Base-by-base conservation (phyloP, 1,140 invertebrate species). In the Zaprionus gabonicus region DNA sequence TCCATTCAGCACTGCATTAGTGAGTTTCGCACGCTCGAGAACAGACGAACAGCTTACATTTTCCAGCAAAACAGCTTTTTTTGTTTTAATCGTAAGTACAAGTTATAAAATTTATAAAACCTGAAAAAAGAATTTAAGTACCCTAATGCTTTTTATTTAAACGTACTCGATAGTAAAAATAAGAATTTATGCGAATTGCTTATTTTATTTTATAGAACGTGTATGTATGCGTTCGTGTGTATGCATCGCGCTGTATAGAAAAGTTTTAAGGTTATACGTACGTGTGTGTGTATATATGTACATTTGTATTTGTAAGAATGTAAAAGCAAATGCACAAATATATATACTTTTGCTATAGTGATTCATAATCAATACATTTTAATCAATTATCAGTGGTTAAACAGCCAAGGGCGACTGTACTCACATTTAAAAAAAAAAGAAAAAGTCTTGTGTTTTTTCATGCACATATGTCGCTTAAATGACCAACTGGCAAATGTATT, bases 11-110 rank as follows among this genome's bases (percentile, higher is more conserved):
- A 27, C 55, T 71, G 36, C 56, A 76, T 65, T 65, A 59, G 60
- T 76, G 27, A 27, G 53, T 76, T 76, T 71, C 68, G 46, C 73
- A 71, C 68, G 36, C 44, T 53, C 36, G 44, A 27, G 38, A 10
- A 71, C 68, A 56, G 73, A 71, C 68, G 60, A 75, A 69, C 66
- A 71, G 71, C 74, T 76, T 76, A 73, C 57, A 80, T 79, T 80
- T 57, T 82, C 82, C 79, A 85, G 79, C 81, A 90, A 90, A 90
- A 90, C 85, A 90, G 85, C 88, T 90, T 90, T 90, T 88, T 90
- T 90, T 90, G 85, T 90, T 90, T 90, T 90, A 90, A 90, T 75
- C 85, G 85, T 90, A 73, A 90, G 85, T 90, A 90, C 20, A 64
- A 20, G 28, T 57, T 17, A 41, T 15, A n/a, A 6, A 63, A 28